Evolutionary conservation across 1,140 invertebrate species (phyloP).

Genomic region (Gerris buenoi): DNA sequence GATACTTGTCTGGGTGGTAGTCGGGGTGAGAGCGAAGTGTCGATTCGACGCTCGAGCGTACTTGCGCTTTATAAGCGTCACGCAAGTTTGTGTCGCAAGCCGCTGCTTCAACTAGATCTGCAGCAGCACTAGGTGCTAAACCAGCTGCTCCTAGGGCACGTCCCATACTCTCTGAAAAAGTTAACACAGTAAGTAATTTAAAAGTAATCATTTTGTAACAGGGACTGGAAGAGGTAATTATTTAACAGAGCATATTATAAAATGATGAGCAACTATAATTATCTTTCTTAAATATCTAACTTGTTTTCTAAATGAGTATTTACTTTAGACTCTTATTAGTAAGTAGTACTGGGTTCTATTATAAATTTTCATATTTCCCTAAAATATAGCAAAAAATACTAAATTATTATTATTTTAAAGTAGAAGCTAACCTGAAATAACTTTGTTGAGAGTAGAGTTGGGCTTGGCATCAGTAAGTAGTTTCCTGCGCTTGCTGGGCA

Average conservation of each 20-base stretch:
- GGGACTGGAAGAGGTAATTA: too few species aligned
- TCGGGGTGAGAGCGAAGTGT: slow-evolving; percentile 21
- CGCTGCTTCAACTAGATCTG: slow-evolving; percentile 16
- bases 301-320: too few species aligned
- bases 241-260: too few species aligned
- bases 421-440: slow-evolving; percentile 21
- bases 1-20: slow-evolving; percentile 22
- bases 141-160: slow-evolving; percentile 21
- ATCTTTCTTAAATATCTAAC: too few species aligned
- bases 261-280: too few species aligned
- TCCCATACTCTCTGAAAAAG: slow-evolving; percentile 23
- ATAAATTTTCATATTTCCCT: background rate
- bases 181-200: too few species aligned
- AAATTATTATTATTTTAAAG: background rate
- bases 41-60: slow-evolving; percentile 12
- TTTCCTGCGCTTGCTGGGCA: slow-evolving; percentile 66
- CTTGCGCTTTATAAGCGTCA: slow-evolving; percentile 19
- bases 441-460: slow-evolving; percentile 18
- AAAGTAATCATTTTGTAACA: too few species aligned
- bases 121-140: slow-evolving; percentile 12
- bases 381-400: background rate
- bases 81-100: slow-evolving; percentile 16
- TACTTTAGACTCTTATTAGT: background rate
- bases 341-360: background rate
- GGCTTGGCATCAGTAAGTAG: slow-evolving; percentile 33